Conservation (phyloP, 2,888 invertebrate species). For the Machimus atricapillus region DNA sequence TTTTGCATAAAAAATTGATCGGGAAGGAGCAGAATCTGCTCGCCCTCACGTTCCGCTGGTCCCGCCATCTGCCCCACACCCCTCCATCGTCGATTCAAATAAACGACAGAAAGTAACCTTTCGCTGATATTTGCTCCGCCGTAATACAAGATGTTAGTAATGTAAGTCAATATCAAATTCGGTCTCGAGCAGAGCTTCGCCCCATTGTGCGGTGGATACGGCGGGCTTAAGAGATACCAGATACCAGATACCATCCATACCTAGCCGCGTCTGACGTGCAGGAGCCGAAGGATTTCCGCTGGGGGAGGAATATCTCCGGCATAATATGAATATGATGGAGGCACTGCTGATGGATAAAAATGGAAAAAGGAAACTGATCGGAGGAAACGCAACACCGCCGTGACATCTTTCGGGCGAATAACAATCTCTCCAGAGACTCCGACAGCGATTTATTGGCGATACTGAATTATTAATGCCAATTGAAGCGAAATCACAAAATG, state of each 20-base stretch:
- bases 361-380: slow-evolving; percentile 24
- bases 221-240: slow-evolving; percentile 5
- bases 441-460: slow-evolving; percentile 41
- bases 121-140: slow-evolving; percentile 25
- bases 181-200: slow-evolving; percentile 21
- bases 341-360: slow-evolving; percentile 31
- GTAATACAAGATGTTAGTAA: slow-evolving; percentile 38
- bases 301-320: slow-evolving; percentile 11
- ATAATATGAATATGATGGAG: slow-evolving; percentile 38
- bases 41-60: neutral
- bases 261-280: neutral
- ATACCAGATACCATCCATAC: neutral
- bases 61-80: neutral
- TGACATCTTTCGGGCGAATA: slow-evolving; percentile 40
- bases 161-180: slow-evolving; percentile 40
- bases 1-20: slow-evolving; percentile 40
- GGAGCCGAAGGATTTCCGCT: neutral
- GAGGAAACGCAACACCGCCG: slow-evolving; percentile 14
- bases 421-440: slow-evolving; percentile 39
- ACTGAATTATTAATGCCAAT: slow-evolving; percentile 43
- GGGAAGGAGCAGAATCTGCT: neutral
- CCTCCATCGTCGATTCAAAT: neutral
- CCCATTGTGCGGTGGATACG: slow-evolving; percentile 30
- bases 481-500: slow-evolving; percentile 43
- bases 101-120: slow-evolving; percentile 31